Percentiles rank a stretch among this genome's conserved stretches.
Conservation (phyloP, 1,140 invertebrate genomes). For the Drosophila suzukii region DNA sequence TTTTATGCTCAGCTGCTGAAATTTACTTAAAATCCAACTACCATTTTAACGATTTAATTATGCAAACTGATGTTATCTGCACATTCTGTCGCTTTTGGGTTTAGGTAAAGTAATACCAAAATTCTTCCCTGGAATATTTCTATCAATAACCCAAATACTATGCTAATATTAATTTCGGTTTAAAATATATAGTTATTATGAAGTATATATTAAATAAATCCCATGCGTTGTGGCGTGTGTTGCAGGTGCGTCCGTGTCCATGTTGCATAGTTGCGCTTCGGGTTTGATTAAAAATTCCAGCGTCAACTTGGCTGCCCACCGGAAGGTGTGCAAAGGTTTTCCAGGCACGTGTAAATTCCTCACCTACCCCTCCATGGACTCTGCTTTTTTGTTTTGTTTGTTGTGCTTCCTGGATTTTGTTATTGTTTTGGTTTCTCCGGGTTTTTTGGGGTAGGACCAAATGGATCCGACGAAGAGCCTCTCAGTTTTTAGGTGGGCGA, state of each 20-base stretch:
- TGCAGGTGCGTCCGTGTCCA: conserved; percentile 12
- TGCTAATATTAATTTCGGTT: conserved; percentile 8
- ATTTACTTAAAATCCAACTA: too few species aligned
- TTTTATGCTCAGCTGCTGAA: too few species aligned
- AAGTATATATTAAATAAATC: conserved; percentile 44
- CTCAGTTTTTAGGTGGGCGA: conserved; percentile 48
- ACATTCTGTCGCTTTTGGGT: background rate
- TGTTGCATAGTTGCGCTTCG: conserved; percentile 69
- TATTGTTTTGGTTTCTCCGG: conserved; percentile 35
- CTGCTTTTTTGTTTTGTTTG: background rate
- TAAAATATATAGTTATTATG: conserved; percentile 30
- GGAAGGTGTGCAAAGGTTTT: conserved; percentile 42
- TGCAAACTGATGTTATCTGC: background rate
- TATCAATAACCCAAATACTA: conserved; percentile 34
- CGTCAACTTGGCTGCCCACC: conserved; percentile 18
- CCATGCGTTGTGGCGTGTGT: conserved; percentile 18
- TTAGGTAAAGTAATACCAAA: background rate
- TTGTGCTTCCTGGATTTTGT: conserved; percentile 13
- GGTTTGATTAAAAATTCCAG: conserved; percentile 77
- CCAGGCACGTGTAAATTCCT: conserved; percentile 51
- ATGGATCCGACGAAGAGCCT: conserved; percentile 35
- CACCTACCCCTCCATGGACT: background rate
- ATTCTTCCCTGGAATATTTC: background rate
- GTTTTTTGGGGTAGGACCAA: conserved; percentile 71
- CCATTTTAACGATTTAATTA: too few species aligned